Evolutionary conservation across 1,140 invertebrate species (phyloP), one percentile per base, ranked within the genome.

Genomic region (Bombus superbus): DNA sequence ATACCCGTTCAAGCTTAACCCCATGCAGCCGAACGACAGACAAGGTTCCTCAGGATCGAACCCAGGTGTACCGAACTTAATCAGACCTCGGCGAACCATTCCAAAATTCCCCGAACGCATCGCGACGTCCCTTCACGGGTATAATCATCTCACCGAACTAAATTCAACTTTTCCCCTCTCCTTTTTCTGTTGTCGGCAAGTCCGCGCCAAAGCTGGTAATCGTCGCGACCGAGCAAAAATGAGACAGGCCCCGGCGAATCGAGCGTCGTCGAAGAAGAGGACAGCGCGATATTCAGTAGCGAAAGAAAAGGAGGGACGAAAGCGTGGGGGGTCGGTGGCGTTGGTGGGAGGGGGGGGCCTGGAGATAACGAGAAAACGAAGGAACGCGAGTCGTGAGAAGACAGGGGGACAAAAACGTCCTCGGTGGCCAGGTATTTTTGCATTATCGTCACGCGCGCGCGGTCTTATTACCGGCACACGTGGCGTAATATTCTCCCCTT

Each of bases 381-480:
- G 53, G 66, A 74, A 84, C 35, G 69, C 64, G 86, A 40, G 85
- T 64, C 25, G 71, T 44, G 38, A 74, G 81, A 78, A 57, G 59
- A 78, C 75, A 28, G n/a, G 62, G 35, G 25, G 22, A 32, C 57
- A 77, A 68, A 82, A 59, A 76, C 69, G 40, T n/a, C 53, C n/a
- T 35, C 76, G 53, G 64, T 57, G 68, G 83, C 25, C 71, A 84
- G 77, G 85, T 86, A 93, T 94, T 94, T 94, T 94, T 94, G 93
- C 93, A 94, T 94, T 94, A 93, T 92, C 88, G 91, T 94, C 93
- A 94, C 93, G 93, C 88, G 91, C 88, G 91, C 93, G 88, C 92
- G 91, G 92, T 94, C 93, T 94, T 94, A 94, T 94, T 94, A 94
- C 92, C 81, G 90, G 91, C 93, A 94, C 93, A 94, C 93, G 93